A percentile compares a stretch with the other conserved stretches of the same genome.
These are phyloP conservation scores for Bergia sp. DNA, from an alignment of 92 coral and sea anemone species.

Conservation along the genomic window DNA sequence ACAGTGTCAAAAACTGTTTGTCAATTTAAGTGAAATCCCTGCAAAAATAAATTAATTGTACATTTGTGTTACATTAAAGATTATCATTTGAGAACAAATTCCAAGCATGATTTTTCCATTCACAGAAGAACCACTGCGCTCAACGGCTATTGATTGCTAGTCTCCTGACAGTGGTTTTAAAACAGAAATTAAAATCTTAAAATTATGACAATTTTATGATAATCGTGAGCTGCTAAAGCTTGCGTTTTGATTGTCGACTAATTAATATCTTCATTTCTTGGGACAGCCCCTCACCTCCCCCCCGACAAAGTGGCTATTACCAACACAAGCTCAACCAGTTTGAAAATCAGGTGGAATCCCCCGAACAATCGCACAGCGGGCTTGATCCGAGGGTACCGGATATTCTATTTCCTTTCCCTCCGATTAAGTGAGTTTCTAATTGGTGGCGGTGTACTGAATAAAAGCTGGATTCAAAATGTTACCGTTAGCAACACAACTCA, in stretches of 20 bases:
- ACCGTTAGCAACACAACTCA: neutral
- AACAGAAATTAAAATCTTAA: too few relatives aligned
- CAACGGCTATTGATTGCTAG: too few relatives aligned
- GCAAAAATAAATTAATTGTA: too few relatives aligned
- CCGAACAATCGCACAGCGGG: conserved; percentile 20
- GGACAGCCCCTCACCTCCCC: conserved; percentile 27
- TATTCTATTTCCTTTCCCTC: neutral
- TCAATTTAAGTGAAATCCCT: too few relatives aligned
- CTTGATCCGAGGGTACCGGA: conserved; percentile 11
- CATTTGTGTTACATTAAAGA: too few relatives aligned
- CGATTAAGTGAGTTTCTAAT: neutral
- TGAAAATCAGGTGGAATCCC: neutral
- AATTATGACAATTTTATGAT: neutral
- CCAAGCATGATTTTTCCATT: too few relatives aligned
- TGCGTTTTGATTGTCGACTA: neutral
- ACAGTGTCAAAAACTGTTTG: too few relatives aligned
- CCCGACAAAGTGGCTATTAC: neutral
- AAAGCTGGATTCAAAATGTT: neutral
- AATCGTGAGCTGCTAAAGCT: neutral
- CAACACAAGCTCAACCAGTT: conserved; percentile 26
- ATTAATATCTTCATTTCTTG: neutral
- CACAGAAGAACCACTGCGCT: neutral
- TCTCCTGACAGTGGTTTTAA: too few relatives aligned
- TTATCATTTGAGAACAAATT: too few relatives aligned
- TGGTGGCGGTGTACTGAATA: neutral